phyloP scores from a whole-genome alignment of 2,113 vertebrate species.

The Cranoglanis bouderius region DNA sequence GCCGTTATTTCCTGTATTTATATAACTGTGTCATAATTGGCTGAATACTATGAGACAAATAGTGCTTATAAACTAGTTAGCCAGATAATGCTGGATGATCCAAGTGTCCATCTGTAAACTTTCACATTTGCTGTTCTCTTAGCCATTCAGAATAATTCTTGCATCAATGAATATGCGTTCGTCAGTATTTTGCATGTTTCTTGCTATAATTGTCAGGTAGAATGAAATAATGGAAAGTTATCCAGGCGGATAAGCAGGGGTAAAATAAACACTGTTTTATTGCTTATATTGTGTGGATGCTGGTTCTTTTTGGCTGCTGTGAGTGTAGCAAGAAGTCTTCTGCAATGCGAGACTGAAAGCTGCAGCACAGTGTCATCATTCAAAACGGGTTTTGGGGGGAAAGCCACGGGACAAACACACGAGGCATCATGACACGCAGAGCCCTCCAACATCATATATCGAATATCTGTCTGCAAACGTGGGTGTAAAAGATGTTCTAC shows the following conservation, averaged over 20 bases:
- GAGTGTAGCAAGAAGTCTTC: conserved; percentile 13
- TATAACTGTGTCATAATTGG: neutral
- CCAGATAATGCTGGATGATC: neutral
- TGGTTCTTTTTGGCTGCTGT: conserved; percentile 18
- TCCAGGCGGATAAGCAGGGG: neutral
- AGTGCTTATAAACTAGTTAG: neutral
- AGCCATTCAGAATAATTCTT: neutral
- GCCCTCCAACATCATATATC: conserved; percentile 21
- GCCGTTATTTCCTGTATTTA: neutral
- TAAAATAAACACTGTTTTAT: conserved; percentile 3
- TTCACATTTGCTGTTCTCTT: neutral
- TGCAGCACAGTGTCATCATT: conserved; percentile 31
- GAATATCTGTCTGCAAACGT: conserved; percentile 22
- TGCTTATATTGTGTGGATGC: neutral
- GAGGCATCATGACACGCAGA: conserved; percentile 8
- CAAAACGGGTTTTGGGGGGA: conserved; percentile 7
- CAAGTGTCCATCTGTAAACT: neutral
- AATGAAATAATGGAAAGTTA: neutral
- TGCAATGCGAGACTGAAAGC: conserved; percentile 9
- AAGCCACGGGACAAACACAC: conserved; percentile 28
- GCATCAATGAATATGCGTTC: neutral
- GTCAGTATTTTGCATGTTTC: neutral
- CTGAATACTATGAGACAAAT: neutral
- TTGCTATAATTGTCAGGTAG: neutral
- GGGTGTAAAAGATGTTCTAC: conserved; percentile 16